Base-by-base conservation (phyloP, 2,888 invertebrate genomes). In the Sphinx pinastri region DNA sequence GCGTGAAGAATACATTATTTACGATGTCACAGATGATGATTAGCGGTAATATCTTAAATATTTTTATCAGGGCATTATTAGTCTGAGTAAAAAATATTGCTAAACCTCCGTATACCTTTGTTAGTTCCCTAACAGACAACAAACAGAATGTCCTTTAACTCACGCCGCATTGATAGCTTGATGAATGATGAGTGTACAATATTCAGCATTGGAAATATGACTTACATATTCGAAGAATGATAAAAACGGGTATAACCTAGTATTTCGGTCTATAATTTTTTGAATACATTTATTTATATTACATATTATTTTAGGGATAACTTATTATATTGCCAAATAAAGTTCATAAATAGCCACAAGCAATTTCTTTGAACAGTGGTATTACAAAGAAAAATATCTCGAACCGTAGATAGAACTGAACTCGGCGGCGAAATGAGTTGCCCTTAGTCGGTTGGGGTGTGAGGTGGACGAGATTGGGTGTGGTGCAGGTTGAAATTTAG, bases 331-430 rank as follows among this genome's bases (percentile, higher is more conserved):
- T 31, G 52, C 58, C 58, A 68, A 72, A 75, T 73, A 72, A 76
- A 75, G 73, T 79, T 78, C 75, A 77, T 77, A 78, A 81, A 80
- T 80, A 79, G 75, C 75, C 81, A 81, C 80, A 79, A 83, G 78
- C 83, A 85, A 88, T 88, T 88, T 83, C 85, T 86, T 87, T 84
- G 85, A 87, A 90, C 91, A 91, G 90, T 88, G 87, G 88, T 83
- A 90, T 91, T 91, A 91, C 88, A 89, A 89, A 91, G 91, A 91
- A 93, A 92, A 92, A 92, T 92, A 91, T 90, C 89, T 91, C 84
- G 81, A 83, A 88, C 87, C 88, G 87, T 82, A 91, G 92, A 93
- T 93, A 92, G 90, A 79, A 83, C 77, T 77, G 80, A 89, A 89
- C 88, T 86, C 88, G 88, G 88, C 88, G 88, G 87, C 84, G 86